Conservation (phyloP, 35 echinoderm and acorn worm species). For the Heliocidaris erythrogramma region DNA sequence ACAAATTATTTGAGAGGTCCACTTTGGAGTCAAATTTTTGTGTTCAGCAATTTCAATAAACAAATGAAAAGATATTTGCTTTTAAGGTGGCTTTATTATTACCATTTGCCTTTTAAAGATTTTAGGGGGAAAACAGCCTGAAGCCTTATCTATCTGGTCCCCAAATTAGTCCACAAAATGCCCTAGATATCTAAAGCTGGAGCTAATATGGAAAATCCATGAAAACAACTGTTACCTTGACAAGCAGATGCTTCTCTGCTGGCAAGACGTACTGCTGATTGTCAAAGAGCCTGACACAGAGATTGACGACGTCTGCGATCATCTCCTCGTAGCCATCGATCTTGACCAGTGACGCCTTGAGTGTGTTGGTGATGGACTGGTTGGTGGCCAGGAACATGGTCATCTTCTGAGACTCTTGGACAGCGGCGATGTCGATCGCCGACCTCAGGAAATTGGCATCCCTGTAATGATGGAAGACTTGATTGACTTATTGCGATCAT, state of each 20-base stretch:
- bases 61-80: too few species aligned
- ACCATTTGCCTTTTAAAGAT: too few species aligned
- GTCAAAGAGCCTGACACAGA: conserved; percentile 76
- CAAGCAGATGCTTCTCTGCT: conserved; percentile 82
- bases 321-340: conserved; percentile 85
- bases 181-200: too few species aligned
- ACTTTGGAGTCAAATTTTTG: too few species aligned
- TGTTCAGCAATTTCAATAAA: too few species aligned
- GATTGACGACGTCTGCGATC: conserved; percentile 78
- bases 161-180: too few species aligned
- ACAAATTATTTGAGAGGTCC: too few species aligned
- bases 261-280: conserved; percentile 78
- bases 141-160: too few species aligned
- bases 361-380: conserved; percentile 67
- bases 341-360: conserved; percentile 59
- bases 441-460: conserved; percentile 75
- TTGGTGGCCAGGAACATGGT: conserved; percentile 78
- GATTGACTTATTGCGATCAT: neutral
- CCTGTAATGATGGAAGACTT: conserved; percentile 35
- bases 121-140: too few species aligned
- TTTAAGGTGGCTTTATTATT: too few species aligned
- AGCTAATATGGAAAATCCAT: too few species aligned
- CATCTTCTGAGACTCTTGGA: conserved; percentile 73
- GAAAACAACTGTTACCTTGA: conserved; percentile 65
- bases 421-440: conserved; percentile 60